A percentile compares a stretch with the other conserved stretches of the same genome.
phyloP scores from a whole-genome alignment of 2,888 invertebrate genomes.

The Lutraria lutraria region DNA sequence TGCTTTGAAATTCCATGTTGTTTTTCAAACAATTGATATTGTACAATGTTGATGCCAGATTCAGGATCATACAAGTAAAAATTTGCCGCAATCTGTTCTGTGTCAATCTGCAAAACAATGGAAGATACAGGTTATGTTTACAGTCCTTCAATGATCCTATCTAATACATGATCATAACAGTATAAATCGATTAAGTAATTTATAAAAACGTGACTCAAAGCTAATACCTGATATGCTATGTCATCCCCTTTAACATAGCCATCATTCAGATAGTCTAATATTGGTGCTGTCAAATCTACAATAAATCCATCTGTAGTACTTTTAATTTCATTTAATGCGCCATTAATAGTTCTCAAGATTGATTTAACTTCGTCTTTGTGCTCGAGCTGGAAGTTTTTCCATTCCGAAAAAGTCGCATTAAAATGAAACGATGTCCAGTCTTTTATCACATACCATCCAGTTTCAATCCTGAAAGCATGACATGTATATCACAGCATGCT shows the following conservation, averaged over 20 bases:
- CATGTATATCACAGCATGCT: no score
- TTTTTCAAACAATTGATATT: slow-evolving; percentile 73
- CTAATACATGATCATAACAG: no score
- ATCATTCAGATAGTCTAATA: slow-evolving; percentile 70
- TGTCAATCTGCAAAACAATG: slow-evolving; percentile 51
- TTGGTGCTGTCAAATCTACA: slow-evolving; percentile 79
- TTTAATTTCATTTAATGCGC: slow-evolving; percentile 70
- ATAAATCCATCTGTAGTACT: slow-evolving; percentile 70
- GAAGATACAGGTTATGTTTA: neutral
- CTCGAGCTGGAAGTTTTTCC: slow-evolving; percentile 76
- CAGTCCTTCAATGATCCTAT: neutral
- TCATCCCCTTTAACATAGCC: slow-evolving; percentile 64
- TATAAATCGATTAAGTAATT: no score
- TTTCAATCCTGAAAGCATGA: neutral
- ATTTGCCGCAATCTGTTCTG: slow-evolving; percentile 64
- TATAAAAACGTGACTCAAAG: no score
- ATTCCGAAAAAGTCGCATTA: slow-evolving; percentile 64
- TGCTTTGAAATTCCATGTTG: slow-evolving; percentile 69
- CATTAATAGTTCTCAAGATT: slow-evolving; percentile 73
- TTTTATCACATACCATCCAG: slow-evolving; percentile 58
- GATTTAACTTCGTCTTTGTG: slow-evolving; percentile 75
- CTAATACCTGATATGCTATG: slow-evolving; percentile 72
- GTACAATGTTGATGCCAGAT: slow-evolving; percentile 72
- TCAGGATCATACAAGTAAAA: slow-evolving; percentile 76
- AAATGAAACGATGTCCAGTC: slow-evolving; percentile 68